Evolutionary conservation across 2,888 invertebrate species (phyloP), one percentile per base, ranked within the genome.

Genomic region (Noctua fimbriata): DNA sequence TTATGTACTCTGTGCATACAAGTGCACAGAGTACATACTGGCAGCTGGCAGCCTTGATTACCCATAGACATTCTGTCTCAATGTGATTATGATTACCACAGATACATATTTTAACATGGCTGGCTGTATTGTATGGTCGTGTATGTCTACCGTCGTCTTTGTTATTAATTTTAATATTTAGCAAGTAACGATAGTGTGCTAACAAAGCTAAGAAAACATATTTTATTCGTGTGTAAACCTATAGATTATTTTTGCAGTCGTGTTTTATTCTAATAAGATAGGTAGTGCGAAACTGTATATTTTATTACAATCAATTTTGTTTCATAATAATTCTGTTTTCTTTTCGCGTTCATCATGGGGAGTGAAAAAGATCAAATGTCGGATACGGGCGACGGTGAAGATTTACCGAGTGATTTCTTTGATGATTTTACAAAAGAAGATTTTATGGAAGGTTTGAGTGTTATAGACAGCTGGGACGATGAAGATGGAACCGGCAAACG

Each of bases 351-450:
- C 32, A 79, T 47, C 65, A 87, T 89, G 93, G 92, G 88, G 49
- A 88, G 85, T 73, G 77, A 85, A 72, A 89, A 89, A 79, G 91
- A 91, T 71, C 85, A 82, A 81, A 79, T 76, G 60, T 89, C 90
- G 32, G 91, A 94, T 70, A 84, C 89, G 76, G 93, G 92, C 36
- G 95, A 94, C 58, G 90, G 90, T 60, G 96, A 96, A 88, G 96
- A 96, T 87, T 91, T 97, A 82, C 95, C 96, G 10, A 96, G 96
- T 93, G 96, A 96, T 92, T 96, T 96, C 89, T 96, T 97, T 88
- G 97, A 97, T 86, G 96, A 96, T 85, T 96, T 97, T 89, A 92
- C 85, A 79, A 96, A 94, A 87, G 96, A 95, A 16, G 96, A 96
- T 52, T 96, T 97, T 89, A 96, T 97, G 89, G 93, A 95, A 89